phyloP scores from a whole-genome alignment of 64 coral and sea anemone species.

The Orbicella faveolata region DNA sequence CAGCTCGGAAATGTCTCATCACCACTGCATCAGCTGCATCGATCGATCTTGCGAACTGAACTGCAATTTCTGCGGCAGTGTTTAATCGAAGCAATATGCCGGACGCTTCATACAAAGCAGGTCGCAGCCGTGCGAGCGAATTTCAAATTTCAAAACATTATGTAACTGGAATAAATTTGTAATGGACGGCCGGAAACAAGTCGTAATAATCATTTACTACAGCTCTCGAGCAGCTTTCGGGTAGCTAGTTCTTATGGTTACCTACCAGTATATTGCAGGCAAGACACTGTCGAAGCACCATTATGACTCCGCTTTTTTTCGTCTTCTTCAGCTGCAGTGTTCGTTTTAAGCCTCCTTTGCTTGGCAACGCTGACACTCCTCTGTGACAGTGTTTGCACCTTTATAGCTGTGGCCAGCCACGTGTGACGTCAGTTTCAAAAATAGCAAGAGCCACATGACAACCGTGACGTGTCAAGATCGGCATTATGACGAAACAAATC shows the following conservation, averaged over 20 bases:
- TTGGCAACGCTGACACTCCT: neutral
- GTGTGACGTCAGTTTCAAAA: conserved; percentile 7
- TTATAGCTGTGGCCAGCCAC: neutral
- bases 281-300: conserved; percentile 27
- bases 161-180: too few species aligned
- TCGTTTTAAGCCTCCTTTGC: neutral
- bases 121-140: neutral
- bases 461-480: too few species aligned
- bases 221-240: too few species aligned
- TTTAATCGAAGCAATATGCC: neutral
- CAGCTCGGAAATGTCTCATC: too few species aligned
- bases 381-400: neutral
- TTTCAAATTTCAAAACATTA: neutral
- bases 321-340: neutral
- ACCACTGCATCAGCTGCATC: too few species aligned
- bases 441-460: neutral
- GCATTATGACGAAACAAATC: too few species aligned
- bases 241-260: neutral
- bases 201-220: too few species aligned
- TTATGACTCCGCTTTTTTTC: neutral
- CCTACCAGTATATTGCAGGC: conserved; percentile 32
- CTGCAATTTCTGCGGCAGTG: neutral
- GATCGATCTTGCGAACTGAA: neutral
- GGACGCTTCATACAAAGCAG: too few species aligned
- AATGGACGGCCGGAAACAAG: too few species aligned